These are phyloP conservation scores for Geophilus truncorum DNA, from an alignment of 2,888 invertebrate species.

Conservation along the genomic window DNA sequence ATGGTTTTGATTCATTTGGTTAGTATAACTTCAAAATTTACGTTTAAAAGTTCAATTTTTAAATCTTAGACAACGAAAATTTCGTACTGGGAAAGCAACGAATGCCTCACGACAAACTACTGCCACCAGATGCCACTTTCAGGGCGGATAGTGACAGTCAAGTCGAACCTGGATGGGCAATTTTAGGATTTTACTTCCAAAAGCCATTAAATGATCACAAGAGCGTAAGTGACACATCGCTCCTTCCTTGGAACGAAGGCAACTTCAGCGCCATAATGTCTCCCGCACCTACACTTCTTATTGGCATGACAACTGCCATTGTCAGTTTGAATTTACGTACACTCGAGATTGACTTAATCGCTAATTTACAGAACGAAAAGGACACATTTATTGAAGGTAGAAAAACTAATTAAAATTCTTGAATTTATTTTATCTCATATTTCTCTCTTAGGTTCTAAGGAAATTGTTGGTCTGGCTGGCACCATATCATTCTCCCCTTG, in stretches of 20 bases:
- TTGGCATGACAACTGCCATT: conserved; percentile 25
- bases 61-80: not conserved
- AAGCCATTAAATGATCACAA: not conserved
- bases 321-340: conserved; percentile 31
- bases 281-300: conserved; percentile 19
- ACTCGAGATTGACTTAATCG: conserved; percentile 25
- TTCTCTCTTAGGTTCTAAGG: not conserved
- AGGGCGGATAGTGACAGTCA: not conserved
- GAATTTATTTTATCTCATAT: not conserved
- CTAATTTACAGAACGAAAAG: conserved; percentile 18
- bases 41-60: not conserved
- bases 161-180: conserved; percentile 26
- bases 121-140: not conserved
- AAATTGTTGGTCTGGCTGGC: conserved; percentile 22
- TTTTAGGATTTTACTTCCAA: not conserved
- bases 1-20: not conserved
- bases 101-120: not conserved
- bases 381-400: not conserved
- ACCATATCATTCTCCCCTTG: not conserved
- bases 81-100: not conserved
- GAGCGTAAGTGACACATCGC: not conserved
- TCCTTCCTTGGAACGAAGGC: not conserved
- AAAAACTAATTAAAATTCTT: not conserved
- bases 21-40: not conserved
- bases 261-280: conserved; percentile 28